Conservation (phyloP, 2,888 invertebrate genomes). For the Stenurella melanura region DNA sequence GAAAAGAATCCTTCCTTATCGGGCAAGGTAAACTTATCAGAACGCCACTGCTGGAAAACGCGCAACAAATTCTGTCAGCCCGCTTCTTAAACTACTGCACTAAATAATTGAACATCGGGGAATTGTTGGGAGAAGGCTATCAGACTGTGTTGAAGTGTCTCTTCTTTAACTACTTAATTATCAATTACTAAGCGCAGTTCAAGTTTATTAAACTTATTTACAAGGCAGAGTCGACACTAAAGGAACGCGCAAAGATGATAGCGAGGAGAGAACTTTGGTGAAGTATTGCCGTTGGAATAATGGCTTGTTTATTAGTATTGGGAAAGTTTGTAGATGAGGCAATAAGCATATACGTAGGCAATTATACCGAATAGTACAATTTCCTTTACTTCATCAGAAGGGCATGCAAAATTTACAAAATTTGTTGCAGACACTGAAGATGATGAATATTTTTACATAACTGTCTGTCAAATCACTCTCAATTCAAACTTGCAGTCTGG, state of each 20-base stretch:
- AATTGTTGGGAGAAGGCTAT: slow-evolving; percentile 26
- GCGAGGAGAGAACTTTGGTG: slow-evolving; percentile 7
- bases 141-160: slow-evolving; percentile 44
- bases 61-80: slow-evolving; percentile 47
- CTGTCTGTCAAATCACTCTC: too few species aligned
- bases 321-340: slow-evolving; percentile 2
- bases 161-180: slow-evolving; percentile 57
- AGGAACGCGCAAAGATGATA: slow-evolving; percentile 32
- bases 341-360: not conserved
- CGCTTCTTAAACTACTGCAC: slow-evolving; percentile 51
- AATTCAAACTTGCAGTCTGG: too few species aligned
- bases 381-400: too few species aligned
- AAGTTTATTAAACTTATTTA: slow-evolving; percentile 58
- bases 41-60: slow-evolving; percentile 5
- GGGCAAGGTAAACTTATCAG: slow-evolving; percentile 6
- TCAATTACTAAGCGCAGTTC: slow-evolving; percentile 55
- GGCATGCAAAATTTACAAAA: too few species aligned
- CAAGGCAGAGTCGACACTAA: slow-evolving; percentile 42
- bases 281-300: slow-evolving; percentile 32
- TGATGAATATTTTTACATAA: too few species aligned
- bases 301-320: slow-evolving; percentile 16
- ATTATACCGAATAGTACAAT: not conserved
- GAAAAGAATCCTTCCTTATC: slow-evolving; percentile 10
- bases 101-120: slow-evolving; percentile 54
- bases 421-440: too few species aligned